A percentile compares a stretch with the other conserved stretches of the same genome.
Evolutionary conservation across 2,797 vertebrate genomes (phyloP).

Genomic region (Betta splendens): DNA sequence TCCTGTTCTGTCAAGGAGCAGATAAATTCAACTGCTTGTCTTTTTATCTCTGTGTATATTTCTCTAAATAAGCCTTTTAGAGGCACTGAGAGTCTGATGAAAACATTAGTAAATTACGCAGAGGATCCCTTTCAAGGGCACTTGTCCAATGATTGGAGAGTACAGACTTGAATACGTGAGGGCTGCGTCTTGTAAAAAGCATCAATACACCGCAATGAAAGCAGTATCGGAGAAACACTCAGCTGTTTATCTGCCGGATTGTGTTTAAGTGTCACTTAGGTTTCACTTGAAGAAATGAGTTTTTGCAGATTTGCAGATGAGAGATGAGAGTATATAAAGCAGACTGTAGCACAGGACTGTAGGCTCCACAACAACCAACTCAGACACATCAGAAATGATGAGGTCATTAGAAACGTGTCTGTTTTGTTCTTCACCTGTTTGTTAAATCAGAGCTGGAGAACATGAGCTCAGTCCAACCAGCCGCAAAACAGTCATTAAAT

Average conservation of each 20-base stretch:
- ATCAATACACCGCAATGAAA: conserved; percentile 5
- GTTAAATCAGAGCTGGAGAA: too few relatives aligned
- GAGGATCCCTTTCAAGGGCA: conserved; percentile 23
- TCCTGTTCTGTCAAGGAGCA: conserved; percentile 7
- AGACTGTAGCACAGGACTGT: background rate
- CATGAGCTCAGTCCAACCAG: too few relatives aligned
- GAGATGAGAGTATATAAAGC: background rate
- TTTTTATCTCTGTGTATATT: conserved; percentile 4
- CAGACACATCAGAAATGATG: too few relatives aligned
- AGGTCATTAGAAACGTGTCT: too few relatives aligned
- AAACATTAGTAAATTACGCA: conserved; percentile 25
- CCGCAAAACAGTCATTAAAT: too few relatives aligned
- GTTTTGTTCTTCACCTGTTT: too few relatives aligned
- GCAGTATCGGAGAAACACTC: conserved; percentile 3
- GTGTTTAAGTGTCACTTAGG: background rate
- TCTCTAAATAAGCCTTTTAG: conserved; percentile 15
- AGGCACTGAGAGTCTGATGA: conserved; percentile 13
- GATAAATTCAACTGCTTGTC: conserved; percentile 1
- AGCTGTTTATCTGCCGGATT: conserved; percentile 3
- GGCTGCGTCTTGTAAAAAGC: background rate
- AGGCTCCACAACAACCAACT: background rate
- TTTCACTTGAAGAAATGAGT: background rate
- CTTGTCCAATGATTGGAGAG: conserved; percentile 25
- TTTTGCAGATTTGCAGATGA: background rate
- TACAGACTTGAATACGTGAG: background rate